Evolutionary conservation across 1,140 invertebrate genomes (phyloP), one percentile per base, ranked within the genome.

Genomic region (Atta colombica): DNA sequence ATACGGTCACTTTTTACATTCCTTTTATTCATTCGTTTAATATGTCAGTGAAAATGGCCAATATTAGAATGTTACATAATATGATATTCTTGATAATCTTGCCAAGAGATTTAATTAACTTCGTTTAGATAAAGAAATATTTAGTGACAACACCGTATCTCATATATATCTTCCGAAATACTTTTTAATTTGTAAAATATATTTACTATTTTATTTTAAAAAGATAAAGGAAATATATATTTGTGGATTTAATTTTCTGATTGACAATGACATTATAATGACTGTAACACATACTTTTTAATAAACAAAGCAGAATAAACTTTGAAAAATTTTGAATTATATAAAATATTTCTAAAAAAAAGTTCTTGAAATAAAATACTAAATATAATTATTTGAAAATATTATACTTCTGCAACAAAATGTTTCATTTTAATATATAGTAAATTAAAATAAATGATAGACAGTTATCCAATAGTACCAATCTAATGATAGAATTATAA

Each of bases 21-120:
- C n/a, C 53, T 86, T 81, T 71, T 4, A 69, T 86, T 49, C 25
- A 45, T 39, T 82, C 53, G 71, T 60, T 45, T 10, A 72, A 60
- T 25, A 16, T 53, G 12, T 0, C 53, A 61, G 68, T 49, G 21
- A 81, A 69, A 72, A 58, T 72, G 10, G 25, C 45, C 51, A 58
- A 72, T 60, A 72, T 25, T 3, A 72, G n/a, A 53, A 51, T 45
- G 6, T 18, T 8, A 12, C 3, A n/a, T n/a, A 45, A 71, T 45
- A 69, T 25, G 6, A 49, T 5, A 60, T 5, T 53, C 7, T 77
- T 80, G 49, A 45, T 72, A 71, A 71, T 78, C 39, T 65, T 39
- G 7, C 4, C 63, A 80, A 14, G 14, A 72, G 5, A 81, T 71
- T 81, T 60, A 69, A 69, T 80, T 68, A 68, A 53, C n/a, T 71